phyloP scores from a whole-genome alignment of 2,797 vertebrate genomes.

The Microchirus variegatus region DNA sequence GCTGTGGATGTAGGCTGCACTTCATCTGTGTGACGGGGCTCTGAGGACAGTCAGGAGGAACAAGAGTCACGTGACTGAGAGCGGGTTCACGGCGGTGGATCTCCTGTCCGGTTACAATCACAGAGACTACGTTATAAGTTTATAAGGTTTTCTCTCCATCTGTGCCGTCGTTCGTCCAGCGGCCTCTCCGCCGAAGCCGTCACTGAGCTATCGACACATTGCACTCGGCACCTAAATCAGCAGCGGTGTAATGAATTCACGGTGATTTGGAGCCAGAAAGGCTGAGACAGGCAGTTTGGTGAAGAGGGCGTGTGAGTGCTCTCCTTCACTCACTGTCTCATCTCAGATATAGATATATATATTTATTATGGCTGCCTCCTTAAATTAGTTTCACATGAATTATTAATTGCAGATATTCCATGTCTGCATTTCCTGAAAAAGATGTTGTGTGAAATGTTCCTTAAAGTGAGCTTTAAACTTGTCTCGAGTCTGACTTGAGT shows the following conservation, averaged over 20 bases:
- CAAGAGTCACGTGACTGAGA: constrained; percentile 32
- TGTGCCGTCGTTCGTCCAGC: constrained; percentile 27
- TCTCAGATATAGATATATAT: constrained; percentile 10
- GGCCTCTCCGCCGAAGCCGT: constrained; percentile 21
- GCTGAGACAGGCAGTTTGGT: constrained; percentile 37
- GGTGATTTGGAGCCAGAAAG: constrained; percentile 45
- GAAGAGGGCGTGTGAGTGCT: background rate
- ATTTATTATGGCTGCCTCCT: background rate
- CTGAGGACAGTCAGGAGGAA: constrained; percentile 41
- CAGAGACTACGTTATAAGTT: background rate
- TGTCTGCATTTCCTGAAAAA: too few relatives aligned
- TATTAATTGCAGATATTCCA: background rate
- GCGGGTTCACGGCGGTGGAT: constrained; percentile 30
- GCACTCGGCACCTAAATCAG: constrained; percentile 32
- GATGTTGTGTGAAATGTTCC: too few relatives aligned
- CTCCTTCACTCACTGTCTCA: background rate
- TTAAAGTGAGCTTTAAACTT: too few relatives aligned
- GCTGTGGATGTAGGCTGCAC: constrained; percentile 52
- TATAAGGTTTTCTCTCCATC: background rate
- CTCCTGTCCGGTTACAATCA: constrained; percentile 2
- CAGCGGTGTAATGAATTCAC: constrained; percentile 42
- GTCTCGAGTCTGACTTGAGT: too few relatives aligned
- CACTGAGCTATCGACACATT: background rate
- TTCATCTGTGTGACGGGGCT: constrained; percentile 45
- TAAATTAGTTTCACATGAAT: constrained; percentile 10